phyloP scores from a whole-genome alignment of 92 coral and sea anemone genomes.

The Parazoanthus darwini region DNA sequence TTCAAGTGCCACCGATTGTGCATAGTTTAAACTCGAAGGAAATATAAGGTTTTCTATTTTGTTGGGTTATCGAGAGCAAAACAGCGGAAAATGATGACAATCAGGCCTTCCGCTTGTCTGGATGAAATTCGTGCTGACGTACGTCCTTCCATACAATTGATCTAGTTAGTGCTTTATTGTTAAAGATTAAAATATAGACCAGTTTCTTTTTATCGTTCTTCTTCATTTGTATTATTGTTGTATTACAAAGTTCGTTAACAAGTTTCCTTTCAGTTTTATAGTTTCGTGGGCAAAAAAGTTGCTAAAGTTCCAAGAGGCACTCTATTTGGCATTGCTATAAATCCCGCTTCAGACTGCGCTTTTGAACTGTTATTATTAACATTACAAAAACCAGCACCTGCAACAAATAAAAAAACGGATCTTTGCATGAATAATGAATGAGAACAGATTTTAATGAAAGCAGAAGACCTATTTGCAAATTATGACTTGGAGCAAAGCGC shows the following conservation, averaged over 20 bases:
- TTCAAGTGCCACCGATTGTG: too few relatives aligned
- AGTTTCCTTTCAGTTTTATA: neutral
- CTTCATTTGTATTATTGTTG: neutral
- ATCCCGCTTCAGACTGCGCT: neutral
- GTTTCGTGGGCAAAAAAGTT: neutral
- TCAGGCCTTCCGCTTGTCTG: neutral
- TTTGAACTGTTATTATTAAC: neutral
- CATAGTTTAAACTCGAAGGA: neutral
- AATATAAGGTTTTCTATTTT: neutral
- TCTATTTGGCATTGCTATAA: too few relatives aligned
- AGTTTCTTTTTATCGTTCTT: too few relatives aligned
- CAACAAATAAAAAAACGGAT: neutral
- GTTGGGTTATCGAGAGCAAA: neutral
- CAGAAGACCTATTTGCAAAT: neutral
- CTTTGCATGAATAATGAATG: neutral
- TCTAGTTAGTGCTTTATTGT: neutral
- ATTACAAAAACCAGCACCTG: neutral
- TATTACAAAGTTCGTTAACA: too few relatives aligned
- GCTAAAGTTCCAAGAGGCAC: neutral
- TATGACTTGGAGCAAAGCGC: neutral
- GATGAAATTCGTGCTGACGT: neutral
- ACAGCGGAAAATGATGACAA: neutral
- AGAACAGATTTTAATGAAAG: neutral
- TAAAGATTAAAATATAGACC: neutral
- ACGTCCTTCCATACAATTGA: neutral